These are phyloP conservation scores for Leptobrachium leishanense DNA, from an alignment of 2,113 vertebrate species.

Conservation along the genomic window DNA sequence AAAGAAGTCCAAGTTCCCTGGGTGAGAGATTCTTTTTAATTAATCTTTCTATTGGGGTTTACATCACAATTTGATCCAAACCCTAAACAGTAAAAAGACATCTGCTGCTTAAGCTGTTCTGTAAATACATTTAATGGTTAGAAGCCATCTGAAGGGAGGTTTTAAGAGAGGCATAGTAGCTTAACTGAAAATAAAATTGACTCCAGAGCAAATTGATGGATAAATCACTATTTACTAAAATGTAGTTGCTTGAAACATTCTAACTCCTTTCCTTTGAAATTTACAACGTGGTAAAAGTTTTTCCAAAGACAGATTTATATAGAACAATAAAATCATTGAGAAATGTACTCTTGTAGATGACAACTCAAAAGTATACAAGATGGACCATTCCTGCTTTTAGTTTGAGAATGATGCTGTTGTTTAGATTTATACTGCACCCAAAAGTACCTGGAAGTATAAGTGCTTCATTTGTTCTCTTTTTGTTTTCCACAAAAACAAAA, in stretches of 20 bases:
- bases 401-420: conserved; percentile 65
- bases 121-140: conserved; percentile 83
- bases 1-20: conserved; percentile 63
- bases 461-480: conserved; percentile 44
- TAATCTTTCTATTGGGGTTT: conserved; percentile 69
- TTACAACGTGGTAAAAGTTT: conserved; percentile 30
- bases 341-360: conserved; percentile 41
- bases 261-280: conserved; percentile 37
- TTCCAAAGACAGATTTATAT: conserved; percentile 41
- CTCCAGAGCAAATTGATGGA: conserved; percentile 41
- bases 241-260: conserved; percentile 33
- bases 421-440: conserved; percentile 52
- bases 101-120: conserved; percentile 81
- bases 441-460: conserved; percentile 2
- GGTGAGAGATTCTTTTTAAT: conserved; percentile 68
- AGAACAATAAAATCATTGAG: conserved; percentile 25
- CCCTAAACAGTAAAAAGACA: conserved; percentile 69
- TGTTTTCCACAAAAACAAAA: conserved; percentile 23
- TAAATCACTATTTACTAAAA: conserved; percentile 48
- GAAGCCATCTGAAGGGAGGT: conserved; percentile 77
- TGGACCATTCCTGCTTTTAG: conserved; percentile 29
- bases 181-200: conserved; percentile 48
- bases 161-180: conserved; percentile 57
- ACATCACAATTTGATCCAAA: conserved; percentile 78
- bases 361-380: conserved; percentile 36